Conservation (phyloP, 2,888 invertebrate species). For the Eupithecia subumbrata region DNA sequence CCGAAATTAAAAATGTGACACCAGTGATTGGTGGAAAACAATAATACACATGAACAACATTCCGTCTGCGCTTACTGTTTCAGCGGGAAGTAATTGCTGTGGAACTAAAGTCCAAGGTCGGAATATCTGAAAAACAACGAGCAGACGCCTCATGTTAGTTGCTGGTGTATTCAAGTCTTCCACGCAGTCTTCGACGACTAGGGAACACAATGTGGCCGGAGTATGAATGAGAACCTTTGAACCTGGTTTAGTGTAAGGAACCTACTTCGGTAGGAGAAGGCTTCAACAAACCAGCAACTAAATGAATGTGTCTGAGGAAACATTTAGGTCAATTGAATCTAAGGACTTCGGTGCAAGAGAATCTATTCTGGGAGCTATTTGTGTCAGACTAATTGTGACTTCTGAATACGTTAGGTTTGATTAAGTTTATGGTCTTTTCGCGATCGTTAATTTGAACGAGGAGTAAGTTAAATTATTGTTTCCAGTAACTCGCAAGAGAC, state of each 20-base stretch:
- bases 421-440: conserved; percentile 28
- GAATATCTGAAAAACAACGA: conserved; percentile 83
- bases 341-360: conserved; percentile 35
- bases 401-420: neutral
- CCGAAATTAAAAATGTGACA: conserved; percentile 62
- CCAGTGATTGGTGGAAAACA: conserved; percentile 78
- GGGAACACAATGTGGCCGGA: conserved; percentile 23
- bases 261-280: conserved; percentile 40
- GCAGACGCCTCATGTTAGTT: conserved; percentile 77
- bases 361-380: conserved; percentile 27
- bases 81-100: conserved; percentile 76
- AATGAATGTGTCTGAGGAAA: conserved; percentile 52
- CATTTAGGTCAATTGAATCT: conserved; percentile 45
- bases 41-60: conserved; percentile 81
- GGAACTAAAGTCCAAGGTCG: conserved; percentile 82
- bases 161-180: conserved; percentile 69
- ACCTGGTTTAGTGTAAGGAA: conserved; percentile 1
- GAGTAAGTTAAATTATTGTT: conserved; percentile 31
- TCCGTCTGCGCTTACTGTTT: conserved; percentile 82
- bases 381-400: conserved; percentile 22
- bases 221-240: conserved; percentile 13
- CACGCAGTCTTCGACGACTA: conserved; percentile 51
- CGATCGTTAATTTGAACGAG: conserved; percentile 38
- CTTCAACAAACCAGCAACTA: conserved; percentile 69
- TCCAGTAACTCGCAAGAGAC: conserved; percentile 39